Percentiles rank a stretch among this genome's conserved stretches.
Conservation (phyloP, 2,888 invertebrate species). For the Lasioglossum morio region DNA sequence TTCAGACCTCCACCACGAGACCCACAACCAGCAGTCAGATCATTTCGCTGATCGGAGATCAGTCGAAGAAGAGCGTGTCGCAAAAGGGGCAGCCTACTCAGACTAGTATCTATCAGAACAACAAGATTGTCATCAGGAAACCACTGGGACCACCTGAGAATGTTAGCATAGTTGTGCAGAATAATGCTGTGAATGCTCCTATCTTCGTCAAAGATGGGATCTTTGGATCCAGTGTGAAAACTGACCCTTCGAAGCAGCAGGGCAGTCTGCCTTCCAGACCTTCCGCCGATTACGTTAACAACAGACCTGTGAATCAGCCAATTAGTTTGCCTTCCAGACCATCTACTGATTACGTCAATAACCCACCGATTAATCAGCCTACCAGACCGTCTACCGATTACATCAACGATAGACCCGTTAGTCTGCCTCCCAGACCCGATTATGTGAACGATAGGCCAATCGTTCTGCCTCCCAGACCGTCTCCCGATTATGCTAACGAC, state of each 20-base stretch:
- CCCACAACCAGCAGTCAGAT: neutral
- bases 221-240: slow-evolving; percentile 68
- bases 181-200: slow-evolving; percentile 80
- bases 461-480: neutral
- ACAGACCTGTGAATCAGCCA: slow-evolving; percentile 27
- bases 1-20: neutral
- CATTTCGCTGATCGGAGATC: neutral
- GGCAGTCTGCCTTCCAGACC: neutral
- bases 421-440: neutral
- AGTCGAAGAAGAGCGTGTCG: slow-evolving; percentile 46
- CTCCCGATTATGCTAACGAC: neutral
- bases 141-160: slow-evolving; percentile 77
- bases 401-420: slow-evolving; percentile 1
- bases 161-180: slow-evolving; percentile 79
- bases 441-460: neutral
- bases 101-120: slow-evolving; percentile 78
- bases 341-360: neutral
- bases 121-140: slow-evolving; percentile 74
- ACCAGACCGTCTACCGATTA: neutral
- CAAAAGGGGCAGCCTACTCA: slow-evolving; percentile 68
- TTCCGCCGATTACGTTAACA: neutral
- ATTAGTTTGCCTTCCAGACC: neutral
- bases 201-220: slow-evolving; percentile 78
- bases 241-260: slow-evolving; percentile 28
- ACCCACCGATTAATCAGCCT: too few relatives aligned